These are phyloP conservation scores for Tokudaia muenninki DNA, from an alignment of 2,797 vertebrate species.

Conservation along the genomic window DNA sequence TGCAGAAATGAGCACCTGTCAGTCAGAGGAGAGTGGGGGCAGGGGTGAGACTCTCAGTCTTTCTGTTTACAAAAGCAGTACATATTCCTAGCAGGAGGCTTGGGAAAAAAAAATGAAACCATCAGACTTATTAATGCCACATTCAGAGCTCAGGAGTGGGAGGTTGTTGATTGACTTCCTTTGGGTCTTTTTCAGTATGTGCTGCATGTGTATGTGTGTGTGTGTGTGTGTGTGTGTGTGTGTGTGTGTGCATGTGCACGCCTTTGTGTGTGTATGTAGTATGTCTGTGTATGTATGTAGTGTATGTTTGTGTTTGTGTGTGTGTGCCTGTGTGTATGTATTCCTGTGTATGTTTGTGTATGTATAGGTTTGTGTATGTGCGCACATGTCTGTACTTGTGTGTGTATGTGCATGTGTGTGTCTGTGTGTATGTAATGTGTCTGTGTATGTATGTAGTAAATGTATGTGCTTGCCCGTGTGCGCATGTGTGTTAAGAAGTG, in stretches of 20 bases:
- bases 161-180: neutral
- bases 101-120: neutral
- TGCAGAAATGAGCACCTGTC: neutral
- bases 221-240: too few species aligned
- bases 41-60: neutral
- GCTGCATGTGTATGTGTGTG: neutral
- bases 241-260: neutral
- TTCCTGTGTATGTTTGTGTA: too few species aligned
- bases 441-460: too few species aligned
- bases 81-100: neutral
- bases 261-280: too few species aligned
- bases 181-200: neutral
- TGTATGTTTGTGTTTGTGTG: too few species aligned
- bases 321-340: too few species aligned
- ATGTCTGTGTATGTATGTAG: too few species aligned
- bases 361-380: too few species aligned
- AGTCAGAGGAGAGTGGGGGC: neutral
- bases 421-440: too few species aligned
- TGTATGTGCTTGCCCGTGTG: too few species aligned
- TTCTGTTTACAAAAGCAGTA: conserved; percentile 7
- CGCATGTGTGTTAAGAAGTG: neutral
- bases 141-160: neutral
- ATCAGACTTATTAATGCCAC: neutral
- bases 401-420: too few species aligned
- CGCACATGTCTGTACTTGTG: too few species aligned